Percentiles rank a stretch among this genome's conserved stretches.
Conservation (phyloP, 2,888 invertebrate genomes). For the Orchesella flavescens region DNA sequence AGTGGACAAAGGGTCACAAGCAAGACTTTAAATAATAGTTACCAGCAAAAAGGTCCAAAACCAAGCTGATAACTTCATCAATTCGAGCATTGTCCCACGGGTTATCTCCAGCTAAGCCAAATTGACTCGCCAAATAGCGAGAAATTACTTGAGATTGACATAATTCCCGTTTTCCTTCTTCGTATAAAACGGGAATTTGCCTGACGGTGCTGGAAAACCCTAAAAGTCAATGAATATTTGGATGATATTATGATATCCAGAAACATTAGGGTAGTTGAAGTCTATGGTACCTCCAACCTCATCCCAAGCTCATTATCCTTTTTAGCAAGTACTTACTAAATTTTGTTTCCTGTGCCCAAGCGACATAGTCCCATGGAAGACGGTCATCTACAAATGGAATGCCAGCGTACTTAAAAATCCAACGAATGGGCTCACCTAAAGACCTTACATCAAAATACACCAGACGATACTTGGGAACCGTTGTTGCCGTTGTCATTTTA, state of each 20-base stretch:
- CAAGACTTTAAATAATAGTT: too few species aligned
- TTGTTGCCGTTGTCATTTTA: background rate
- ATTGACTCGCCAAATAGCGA: constrained; percentile 71
- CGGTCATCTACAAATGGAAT: constrained; percentile 51
- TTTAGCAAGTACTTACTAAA: constrained; percentile 31
- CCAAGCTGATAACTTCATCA: constrained; percentile 56
- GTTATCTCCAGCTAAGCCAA: constrained; percentile 53
- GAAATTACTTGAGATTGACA: constrained; percentile 71
- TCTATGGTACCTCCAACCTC: too few species aligned
- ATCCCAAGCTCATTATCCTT: too few species aligned
- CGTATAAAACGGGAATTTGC: constrained; percentile 71
- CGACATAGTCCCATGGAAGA: constrained; percentile 49
- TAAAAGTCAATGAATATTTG: constrained; percentile 2
- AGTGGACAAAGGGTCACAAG: too few species aligned
- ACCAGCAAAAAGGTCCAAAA: constrained; percentile 54
- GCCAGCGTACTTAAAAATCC: constrained; percentile 55
- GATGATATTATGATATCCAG: too few species aligned
- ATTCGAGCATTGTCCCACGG: constrained; percentile 58
- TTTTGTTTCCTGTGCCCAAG: constrained; percentile 48
- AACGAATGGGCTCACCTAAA: constrained; percentile 47
- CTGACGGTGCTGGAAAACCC: constrained; percentile 67
- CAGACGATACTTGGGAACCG: constrained; percentile 4
- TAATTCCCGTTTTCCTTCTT: constrained; percentile 69
- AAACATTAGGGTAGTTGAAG: too few species aligned
- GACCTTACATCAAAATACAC: constrained; percentile 12